phyloP scores from a whole-genome alignment of 1,140 invertebrate species.

The Drosophila watanabei region DNA sequence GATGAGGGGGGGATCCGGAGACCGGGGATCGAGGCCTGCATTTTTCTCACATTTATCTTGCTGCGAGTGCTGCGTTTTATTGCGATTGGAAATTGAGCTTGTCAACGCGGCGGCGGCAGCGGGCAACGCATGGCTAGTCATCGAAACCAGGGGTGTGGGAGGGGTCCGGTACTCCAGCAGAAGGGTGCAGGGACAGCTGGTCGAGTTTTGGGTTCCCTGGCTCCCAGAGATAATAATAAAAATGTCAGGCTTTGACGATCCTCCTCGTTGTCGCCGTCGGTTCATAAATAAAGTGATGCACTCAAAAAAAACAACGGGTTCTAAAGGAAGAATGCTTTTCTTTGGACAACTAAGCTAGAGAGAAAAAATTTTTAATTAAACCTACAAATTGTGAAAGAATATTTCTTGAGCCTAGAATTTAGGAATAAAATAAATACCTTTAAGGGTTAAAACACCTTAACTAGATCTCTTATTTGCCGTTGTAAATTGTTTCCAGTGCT shows the following conservation, averaged over 20 bases:
- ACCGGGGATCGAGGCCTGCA: conserved; percentile 51
- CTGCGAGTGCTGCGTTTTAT: conserved; percentile 82
- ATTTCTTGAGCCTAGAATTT: background rate
- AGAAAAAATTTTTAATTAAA: background rate
- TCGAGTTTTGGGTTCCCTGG: conserved; percentile 61
- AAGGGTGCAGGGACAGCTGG: conserved; percentile 57
- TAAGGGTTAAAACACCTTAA: background rate
- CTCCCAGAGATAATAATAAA: conserved; percentile 70
- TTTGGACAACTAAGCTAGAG: too few species aligned
- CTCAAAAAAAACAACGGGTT: background rate
- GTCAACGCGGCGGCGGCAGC: conserved; percentile 72
- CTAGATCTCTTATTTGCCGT: background rate
- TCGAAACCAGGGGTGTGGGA: conserved; percentile 22
- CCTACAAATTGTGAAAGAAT: background rate
- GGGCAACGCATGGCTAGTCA: conserved; percentile 77
- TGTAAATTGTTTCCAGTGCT: conserved; percentile 9
- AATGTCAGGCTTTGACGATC: conserved; percentile 77
- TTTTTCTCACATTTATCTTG: conserved; percentile 84
- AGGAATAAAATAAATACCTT: background rate
- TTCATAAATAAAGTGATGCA: conserved; percentile 74
- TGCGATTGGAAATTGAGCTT: conserved; percentile 84
- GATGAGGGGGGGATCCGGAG: background rate
- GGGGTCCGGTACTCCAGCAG: conserved; percentile 4
- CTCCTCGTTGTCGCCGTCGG: conserved; percentile 41
- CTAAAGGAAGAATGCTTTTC: background rate